phyloP scores from a whole-genome alignment of 1,140 invertebrate genomes.

The Samia ricini region DNA sequence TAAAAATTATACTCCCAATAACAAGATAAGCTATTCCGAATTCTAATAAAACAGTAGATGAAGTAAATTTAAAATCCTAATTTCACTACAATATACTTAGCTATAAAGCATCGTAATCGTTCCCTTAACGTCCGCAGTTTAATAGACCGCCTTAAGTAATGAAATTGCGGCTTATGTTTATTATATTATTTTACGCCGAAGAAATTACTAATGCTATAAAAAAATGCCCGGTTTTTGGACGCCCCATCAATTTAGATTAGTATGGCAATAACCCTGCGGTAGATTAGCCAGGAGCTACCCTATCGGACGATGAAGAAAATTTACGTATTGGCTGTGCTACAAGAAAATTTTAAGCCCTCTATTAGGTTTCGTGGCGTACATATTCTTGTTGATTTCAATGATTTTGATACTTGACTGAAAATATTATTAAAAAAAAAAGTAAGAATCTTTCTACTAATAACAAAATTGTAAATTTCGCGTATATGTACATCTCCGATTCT shows the following conservation, averaged over 20 bases:
- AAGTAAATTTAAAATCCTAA: constrained; percentile 14
- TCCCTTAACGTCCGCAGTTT: constrained; percentile 30
- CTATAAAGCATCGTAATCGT: constrained; percentile 29
- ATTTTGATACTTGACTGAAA: constrained; percentile 42
- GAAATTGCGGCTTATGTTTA: constrained; percentile 53
- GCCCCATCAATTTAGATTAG: constrained; percentile 76
- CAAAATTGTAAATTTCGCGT: too few species aligned
- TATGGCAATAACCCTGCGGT: constrained; percentile 53
- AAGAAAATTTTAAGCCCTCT: constrained; percentile 75
- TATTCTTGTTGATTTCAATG: constrained; percentile 19
- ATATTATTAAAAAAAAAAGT: background rate
- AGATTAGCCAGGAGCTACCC: constrained; percentile 37
- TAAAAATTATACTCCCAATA: too few species aligned
- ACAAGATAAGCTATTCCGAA: background rate
- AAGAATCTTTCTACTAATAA: too few species aligned
- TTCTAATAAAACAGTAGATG: constrained; percentile 2
- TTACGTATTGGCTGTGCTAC: constrained; percentile 70
- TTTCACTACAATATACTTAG: constrained; percentile 22
- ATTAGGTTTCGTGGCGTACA: constrained; percentile 61
- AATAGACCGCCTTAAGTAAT: constrained; percentile 62
- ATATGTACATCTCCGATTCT: too few species aligned
- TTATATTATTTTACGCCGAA: constrained; percentile 73
- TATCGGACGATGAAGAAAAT: constrained; percentile 60
- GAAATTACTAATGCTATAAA: constrained; percentile 71
- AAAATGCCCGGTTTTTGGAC: constrained; percentile 64